Conservation (phyloP, 2,113 vertebrate species). For the Papio anubis region DNA sequence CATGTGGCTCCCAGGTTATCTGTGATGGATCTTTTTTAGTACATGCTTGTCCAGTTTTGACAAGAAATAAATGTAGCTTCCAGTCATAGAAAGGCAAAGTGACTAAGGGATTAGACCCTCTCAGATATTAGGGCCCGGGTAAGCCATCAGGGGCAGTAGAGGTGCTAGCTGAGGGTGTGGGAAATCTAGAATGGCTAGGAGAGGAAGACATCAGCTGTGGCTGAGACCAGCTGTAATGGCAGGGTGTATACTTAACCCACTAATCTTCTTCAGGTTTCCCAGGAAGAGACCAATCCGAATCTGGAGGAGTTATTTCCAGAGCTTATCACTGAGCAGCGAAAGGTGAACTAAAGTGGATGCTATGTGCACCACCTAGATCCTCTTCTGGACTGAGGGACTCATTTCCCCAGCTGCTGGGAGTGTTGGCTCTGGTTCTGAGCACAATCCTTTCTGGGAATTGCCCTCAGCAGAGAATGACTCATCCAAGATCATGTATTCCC, state of each 20-base stretch:
- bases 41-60: background rate
- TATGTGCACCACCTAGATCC: background rate
- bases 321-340: too few species aligned
- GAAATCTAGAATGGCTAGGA: background rate
- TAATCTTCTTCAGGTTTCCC: background rate
- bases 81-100: background rate
- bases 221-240: background rate
- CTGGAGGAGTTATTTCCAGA: background rate
- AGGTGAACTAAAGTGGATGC: background rate
- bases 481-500: background rate
- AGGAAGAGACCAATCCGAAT: background rate
- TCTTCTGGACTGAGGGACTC: background rate
- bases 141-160: background rate
- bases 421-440: background rate
- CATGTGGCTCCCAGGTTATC: background rate
- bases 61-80: background rate
- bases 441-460: background rate
- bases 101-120: background rate
- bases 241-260: background rate
- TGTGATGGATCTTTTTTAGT: background rate
- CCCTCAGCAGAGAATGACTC: background rate
- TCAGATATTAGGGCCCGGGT: background rate
- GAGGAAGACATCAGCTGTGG: background rate
- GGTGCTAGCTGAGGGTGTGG: background rate
- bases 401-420: background rate